Conservation (phyloP, 1,140 invertebrate species). For the Myzus persicae region DNA sequence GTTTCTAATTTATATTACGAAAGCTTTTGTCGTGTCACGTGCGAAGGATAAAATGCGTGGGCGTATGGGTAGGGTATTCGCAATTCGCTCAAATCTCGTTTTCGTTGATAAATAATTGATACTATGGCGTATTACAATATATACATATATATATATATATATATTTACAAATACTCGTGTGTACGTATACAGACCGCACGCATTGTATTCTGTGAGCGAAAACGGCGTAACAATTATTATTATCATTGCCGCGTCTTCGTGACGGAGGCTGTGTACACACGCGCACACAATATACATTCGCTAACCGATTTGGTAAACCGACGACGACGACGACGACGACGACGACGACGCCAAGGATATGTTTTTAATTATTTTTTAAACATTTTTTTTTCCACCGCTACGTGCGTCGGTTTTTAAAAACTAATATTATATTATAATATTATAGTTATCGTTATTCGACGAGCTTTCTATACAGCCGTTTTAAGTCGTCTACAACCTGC, state of each 20-base stretch:
- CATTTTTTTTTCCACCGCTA: not conserved
- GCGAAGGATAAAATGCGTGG: not conserved
- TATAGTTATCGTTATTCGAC: not conserved
- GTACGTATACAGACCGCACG: not conserved
- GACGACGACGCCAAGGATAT: not conserved
- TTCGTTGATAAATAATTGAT: conserved; percentile 18
- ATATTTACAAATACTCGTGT: not conserved
- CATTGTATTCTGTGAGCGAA: not conserved
- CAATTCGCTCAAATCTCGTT: not conserved
- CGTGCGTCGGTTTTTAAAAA: not conserved
- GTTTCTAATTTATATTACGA: not conserved
- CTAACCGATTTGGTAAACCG: not conserved
- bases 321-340: not conserved
- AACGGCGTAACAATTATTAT: not conserved
- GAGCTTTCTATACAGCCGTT: not conserved
- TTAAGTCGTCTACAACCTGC: not conserved
- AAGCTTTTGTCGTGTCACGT: not conserved
- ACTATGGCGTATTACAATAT: not conserved
- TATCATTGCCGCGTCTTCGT: not conserved
- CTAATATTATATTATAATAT: not conserved
- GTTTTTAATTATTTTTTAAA: not conserved
- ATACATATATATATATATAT: not conserved
- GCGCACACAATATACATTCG: not conserved
- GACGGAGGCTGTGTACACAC: not conserved
- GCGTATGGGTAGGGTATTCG: too few species aligned